Percentiles rank a stretch among this genome's conserved stretches.
phyloP scores from a whole-genome alignment of 2,113 vertebrate species.

The Ovibos moschatus region DNA sequence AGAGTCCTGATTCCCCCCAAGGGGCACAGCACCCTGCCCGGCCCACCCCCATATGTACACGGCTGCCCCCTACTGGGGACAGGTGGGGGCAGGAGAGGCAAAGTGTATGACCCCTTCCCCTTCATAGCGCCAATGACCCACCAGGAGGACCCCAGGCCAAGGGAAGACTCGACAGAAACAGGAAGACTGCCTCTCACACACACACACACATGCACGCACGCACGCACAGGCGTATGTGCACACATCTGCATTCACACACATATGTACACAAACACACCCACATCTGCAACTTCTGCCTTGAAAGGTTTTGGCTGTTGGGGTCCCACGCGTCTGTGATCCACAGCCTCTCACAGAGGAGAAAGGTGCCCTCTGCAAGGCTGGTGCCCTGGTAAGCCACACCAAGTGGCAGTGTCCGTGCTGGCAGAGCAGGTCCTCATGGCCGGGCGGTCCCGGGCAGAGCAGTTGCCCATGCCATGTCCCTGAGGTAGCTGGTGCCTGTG shows the following conservation, averaged over 20 bases:
- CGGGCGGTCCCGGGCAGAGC: neutral
- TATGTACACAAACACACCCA: neutral
- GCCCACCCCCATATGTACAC: slow-evolving; percentile 73
- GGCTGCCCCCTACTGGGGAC: slow-evolving; percentile 33
- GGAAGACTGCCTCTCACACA: neutral
- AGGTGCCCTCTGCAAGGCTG: slow-evolving; percentile 26
- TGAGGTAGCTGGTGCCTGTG: slow-evolving; percentile 76
- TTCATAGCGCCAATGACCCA: slow-evolving; percentile 71
- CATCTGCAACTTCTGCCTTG: slow-evolving; percentile 53
- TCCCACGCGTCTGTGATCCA: slow-evolving; percentile 34
- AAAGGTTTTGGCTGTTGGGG: slow-evolving; percentile 67
- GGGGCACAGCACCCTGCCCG: slow-evolving; percentile 60
- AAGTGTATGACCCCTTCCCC: slow-evolving; percentile 62
- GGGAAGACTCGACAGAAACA: slow-evolving; percentile 65
- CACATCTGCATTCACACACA: neutral
- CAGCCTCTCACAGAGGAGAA: slow-evolving; percentile 50
- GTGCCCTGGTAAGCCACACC: slow-evolving; percentile 57
- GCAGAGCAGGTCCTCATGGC: slow-evolving; percentile 42
- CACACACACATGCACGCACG: neutral
- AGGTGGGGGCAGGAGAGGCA: slow-evolving; percentile 57
- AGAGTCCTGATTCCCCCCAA: slow-evolving; percentile 31
- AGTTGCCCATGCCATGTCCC: slow-evolving; percentile 64
- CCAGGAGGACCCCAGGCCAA: slow-evolving; percentile 66
- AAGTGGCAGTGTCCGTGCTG: slow-evolving; percentile 69
- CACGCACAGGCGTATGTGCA: neutral